Base-by-base conservation (phyloP, 2,797 vertebrate genomes). In the Champsocephalus esox region DNA sequence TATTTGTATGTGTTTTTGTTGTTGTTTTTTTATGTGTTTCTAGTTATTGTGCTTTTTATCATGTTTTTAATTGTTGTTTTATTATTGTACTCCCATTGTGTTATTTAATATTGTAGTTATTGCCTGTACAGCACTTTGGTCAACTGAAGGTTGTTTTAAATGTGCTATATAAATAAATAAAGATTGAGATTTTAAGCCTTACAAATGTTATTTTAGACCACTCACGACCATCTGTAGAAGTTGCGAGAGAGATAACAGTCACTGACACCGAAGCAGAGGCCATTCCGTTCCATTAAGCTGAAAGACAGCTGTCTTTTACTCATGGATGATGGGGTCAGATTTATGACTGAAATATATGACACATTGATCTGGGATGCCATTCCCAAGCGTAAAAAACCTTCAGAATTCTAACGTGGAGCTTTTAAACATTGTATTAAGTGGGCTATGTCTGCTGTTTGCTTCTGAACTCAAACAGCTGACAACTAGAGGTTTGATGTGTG, bases 311-410 rank as follows among this genome's bases (percentile, higher is more conserved):
- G 59, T 54, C 60, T 82, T 80, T 77, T 55, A 50, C 55, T 66
- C 28, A 9, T 14, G 24, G 24, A 66, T 12, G 60, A 45, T 56
- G 34, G 21, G 67, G 78, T 70, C 66, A 79, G 66, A 79, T 56
- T 64, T 60, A 28, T 77, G 66, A 69, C 10, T 50, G 57, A 52
- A 75, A 77, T 70, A 70, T 49, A 72, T 68, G 61, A 32, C 73
- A 67, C 63, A 70, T 55, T 63, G 72, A 88, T 67, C 49, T 68
- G 44, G 68, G 64, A 77, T 70, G 62, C 70, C 64, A 66, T 52
- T 58, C 41, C 4, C 1, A 16, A n/a, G 56, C 14, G 21, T 57
- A 32, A 52, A 80, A 79, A 54, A 16, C 43, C 46, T 60, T 17
- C 49, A 44, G 14, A 3, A 52, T 24, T 68, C 66, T 34, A 57